These are phyloP conservation scores for Nesoenas mayeri DNA, from an alignment of 2,113 vertebrate species.

Conservation along the genomic window DNA sequence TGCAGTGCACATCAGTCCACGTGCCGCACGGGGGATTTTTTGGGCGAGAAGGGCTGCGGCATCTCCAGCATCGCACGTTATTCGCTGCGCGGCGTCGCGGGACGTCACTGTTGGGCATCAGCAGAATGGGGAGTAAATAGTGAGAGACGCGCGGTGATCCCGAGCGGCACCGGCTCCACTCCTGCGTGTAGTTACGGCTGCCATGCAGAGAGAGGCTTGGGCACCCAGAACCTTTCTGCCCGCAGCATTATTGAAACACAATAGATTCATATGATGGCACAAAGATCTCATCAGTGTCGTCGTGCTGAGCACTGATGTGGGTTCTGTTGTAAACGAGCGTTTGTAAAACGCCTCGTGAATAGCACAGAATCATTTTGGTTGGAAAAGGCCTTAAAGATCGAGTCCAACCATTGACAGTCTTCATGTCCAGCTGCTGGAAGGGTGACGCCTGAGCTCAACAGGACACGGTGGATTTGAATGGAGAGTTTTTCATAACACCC, in stretches of 20 bases:
- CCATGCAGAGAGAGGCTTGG: neutral
- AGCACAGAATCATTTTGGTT: too few species aligned
- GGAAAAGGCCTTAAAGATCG: too few species aligned
- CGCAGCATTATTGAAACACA: neutral
- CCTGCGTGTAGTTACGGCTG: neutral
- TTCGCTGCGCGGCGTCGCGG: neutral
- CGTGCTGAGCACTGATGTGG: neutral
- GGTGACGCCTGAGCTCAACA: too few species aligned
- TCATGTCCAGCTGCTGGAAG: too few species aligned
- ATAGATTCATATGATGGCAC: neutral
- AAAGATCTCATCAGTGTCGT: fast-evolving
- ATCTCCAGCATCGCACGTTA: fast-evolving
- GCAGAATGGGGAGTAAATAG: neutral
- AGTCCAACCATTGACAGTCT: too few species aligned
- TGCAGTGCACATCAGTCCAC: neutral
- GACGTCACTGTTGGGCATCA: neutral
- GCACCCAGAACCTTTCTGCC: neutral
- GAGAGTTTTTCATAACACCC: too few species aligned
- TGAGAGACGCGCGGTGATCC: neutral
- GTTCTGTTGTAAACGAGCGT: neutral
- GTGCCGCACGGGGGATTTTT: neutral
- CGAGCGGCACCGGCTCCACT: neutral
- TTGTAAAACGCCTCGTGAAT: neutral
- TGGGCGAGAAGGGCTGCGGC: neutral
- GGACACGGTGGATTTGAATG: too few species aligned